Evolutionary conservation across 2,888 invertebrate genomes (phyloP).

Genomic region (Acleris sparsana): DNA sequence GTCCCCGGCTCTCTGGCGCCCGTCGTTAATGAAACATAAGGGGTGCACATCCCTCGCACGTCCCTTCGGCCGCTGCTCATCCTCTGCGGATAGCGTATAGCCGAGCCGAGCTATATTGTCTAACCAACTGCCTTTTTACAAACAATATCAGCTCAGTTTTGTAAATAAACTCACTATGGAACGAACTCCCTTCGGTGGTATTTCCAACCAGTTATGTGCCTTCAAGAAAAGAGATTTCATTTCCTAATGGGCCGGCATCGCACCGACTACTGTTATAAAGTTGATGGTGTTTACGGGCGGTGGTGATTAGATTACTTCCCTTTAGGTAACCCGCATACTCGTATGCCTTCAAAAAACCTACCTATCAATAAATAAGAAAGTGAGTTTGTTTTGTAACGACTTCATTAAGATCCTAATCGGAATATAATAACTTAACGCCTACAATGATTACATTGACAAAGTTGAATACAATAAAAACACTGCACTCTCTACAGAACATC

Average conservation of each 20-base stretch:
- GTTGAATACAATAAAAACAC: no score
- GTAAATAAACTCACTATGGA: background rate
- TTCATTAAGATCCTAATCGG: background rate
- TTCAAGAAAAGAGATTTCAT: no score
- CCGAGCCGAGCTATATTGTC: conserved; percentile 53
- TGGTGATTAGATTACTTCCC: no score
- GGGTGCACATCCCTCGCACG: conserved; percentile 70
- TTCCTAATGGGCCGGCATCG: no score
- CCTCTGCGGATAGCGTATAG: conserved; percentile 40
- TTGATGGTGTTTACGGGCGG: no score
- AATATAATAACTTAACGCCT: no score
- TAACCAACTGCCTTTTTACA: conserved; percentile 52
- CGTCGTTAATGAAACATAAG: conserved; percentile 83
- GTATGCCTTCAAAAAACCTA: no score
- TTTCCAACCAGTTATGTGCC: no score
- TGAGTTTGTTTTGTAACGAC: background rate
- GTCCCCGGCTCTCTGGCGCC: conserved; percentile 51
- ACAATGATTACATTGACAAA: no score
- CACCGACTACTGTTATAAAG: no score
- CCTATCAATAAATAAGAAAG: background rate
- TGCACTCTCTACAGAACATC: no score
- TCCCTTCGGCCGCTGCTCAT: conserved; percentile 61
- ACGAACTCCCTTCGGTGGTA: background rate
- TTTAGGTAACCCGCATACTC: no score
- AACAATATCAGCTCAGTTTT: conserved; percentile 20